Conservation (phyloP, 2,113 vertebrate genomes). For the Indri indri region DNA sequence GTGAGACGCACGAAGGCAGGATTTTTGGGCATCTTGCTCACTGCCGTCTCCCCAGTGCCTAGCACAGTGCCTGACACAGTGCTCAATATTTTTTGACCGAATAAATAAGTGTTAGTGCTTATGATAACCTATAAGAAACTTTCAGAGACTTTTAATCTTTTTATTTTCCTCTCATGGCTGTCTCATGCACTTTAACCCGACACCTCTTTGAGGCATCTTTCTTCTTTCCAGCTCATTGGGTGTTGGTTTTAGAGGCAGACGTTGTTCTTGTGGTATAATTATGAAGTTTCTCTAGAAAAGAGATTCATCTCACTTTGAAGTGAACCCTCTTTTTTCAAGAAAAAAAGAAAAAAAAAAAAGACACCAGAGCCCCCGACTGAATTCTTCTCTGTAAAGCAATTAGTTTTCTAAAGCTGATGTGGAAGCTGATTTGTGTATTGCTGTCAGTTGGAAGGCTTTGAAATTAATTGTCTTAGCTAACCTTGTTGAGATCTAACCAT, state of each 20-base stretch:
- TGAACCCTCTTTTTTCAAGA: conserved; percentile 12
- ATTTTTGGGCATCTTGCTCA: background rate
- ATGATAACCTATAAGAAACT: background rate
- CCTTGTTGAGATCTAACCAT: conserved; percentile 31
- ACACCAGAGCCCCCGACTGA: conserved; percentile 25
- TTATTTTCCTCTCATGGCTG: background rate
- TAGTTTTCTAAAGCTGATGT: conserved; percentile 53
- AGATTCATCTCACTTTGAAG: conserved; percentile 61
- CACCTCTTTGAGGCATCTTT: background rate
- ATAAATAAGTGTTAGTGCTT: background rate
- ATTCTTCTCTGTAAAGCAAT: conserved; percentile 50
- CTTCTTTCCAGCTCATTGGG: background rate
- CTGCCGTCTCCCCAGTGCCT: background rate
- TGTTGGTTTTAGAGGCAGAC: background rate
- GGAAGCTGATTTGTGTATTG: conserved; percentile 58
- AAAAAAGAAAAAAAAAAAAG: conserved; percentile 1
- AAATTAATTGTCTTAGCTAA: conserved; percentile 50
- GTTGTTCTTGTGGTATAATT: background rate
- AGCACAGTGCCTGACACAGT: background rate
- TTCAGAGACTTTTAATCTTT: background rate
- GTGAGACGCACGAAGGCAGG: background rate
- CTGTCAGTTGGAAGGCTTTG: conserved; percentile 59
- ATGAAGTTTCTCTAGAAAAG: background rate
- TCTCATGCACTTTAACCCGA: no score
- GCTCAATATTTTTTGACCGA: background rate